Base-by-base conservation (phyloP, 2,113 vertebrate genomes). In the Marcusenius ussheri region DNA sequence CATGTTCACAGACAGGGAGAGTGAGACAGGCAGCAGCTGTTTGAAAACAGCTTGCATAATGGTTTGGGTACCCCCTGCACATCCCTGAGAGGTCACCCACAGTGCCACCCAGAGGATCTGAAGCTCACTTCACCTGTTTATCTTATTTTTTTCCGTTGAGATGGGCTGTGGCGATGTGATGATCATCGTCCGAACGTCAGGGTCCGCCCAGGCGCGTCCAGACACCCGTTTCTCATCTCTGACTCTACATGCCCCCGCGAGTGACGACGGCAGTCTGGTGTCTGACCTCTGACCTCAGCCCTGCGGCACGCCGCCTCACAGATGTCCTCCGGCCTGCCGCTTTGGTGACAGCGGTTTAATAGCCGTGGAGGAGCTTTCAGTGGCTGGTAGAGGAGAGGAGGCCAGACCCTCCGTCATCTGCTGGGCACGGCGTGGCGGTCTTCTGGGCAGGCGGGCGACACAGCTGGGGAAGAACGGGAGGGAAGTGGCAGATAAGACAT, bases 221-320 rank as follows among this genome's bases (percentile, higher is more conserved):
- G 70, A 77, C 2, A 2, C 15, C 31, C 35, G 11, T 77, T 17
- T 77, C 62, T 42, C 13, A 13, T 35, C 66, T 74, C 31, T 74
- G 66, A 35, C 66, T 74, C 70, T 39, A 5, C 15, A 35, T 15
- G 70, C 35, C 70, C 70, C 70, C 5, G 15, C 6, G 6, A 77
- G 70, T 77, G 7, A 80, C 11, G 35, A 80, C 15, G 35, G 47
- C 83, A 49, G 83, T 5, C n/a, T 27, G 83, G 24, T 46, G 45
- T 47, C 47, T 86, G 11, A 45, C 83, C 83, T 49, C 45, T 47
- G 24, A 86, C 46, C 83, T 90, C 90, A 91, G 84, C 91, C 90
- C 83, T 6, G n/a, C 15, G 21, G 47, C 83, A 27, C 8, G 8
- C 24, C 24, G 49, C 27, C 51, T 21, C 27, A 35, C 50, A 49